Percentiles rank a stretch among this genome's conserved stretches.
phyloP scores from a whole-genome alignment of 2,797 vertebrate species.

The Thripadectes ignobilis region DNA sequence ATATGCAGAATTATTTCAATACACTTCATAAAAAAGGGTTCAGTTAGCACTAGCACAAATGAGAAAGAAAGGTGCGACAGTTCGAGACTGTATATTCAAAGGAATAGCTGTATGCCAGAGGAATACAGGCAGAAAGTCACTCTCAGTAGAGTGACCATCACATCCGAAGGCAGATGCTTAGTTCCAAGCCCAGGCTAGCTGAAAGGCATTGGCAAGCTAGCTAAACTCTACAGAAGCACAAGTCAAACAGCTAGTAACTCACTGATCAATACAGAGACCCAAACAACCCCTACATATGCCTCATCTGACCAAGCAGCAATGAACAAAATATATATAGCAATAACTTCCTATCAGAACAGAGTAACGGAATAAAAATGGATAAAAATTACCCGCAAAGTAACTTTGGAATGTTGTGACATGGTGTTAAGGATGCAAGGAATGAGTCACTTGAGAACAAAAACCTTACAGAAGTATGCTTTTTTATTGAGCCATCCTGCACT shows the following conservation, averaged over 20 bases:
- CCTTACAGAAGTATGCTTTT: neutral
- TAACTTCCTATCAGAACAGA: neutral
- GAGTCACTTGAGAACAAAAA: neutral
- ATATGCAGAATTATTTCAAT: neutral
- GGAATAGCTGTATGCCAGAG: neutral
- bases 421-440: neutral
- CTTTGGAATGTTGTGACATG: fast-evolving
- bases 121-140: neutral
- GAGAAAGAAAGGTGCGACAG: neutral
- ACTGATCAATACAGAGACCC: neutral
- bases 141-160: neutral
- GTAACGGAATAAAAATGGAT: neutral
- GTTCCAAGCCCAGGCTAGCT: neutral
- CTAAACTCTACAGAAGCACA: neutral
- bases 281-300: neutral
- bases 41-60: neutral
- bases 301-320: neutral
- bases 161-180: neutral
- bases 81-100: neutral
- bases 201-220: neutral
- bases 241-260: neutral
- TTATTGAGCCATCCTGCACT: neutral
- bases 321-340: neutral
- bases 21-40: neutral
- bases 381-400: neutral